These are phyloP conservation scores for Achlya flavicornis DNA, from an alignment of 2,888 invertebrate species.

Conservation along the genomic window DNA sequence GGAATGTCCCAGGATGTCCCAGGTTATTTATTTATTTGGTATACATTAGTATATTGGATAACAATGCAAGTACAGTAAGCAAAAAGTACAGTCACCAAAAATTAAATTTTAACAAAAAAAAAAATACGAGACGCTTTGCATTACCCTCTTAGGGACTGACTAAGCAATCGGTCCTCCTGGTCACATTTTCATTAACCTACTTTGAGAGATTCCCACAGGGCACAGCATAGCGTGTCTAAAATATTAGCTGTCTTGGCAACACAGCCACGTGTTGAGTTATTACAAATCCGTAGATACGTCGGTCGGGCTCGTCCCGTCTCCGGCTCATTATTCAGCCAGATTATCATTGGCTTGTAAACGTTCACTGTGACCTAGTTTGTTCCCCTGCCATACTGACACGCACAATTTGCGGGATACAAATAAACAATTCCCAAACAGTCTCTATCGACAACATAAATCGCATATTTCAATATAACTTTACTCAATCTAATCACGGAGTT, in stretches of 20 bases:
- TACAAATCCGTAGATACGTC: conserved; percentile 21
- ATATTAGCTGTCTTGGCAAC: background rate
- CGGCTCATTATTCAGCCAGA: conserved; percentile 62
- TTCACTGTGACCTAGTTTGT: conserved; percentile 72
- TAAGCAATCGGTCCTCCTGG: too few relatives aligned
- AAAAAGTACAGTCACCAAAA: too few relatives aligned
- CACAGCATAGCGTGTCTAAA: background rate
- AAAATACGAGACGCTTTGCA: too few relatives aligned
- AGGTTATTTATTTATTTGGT: too few relatives aligned
- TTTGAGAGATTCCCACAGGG: background rate
- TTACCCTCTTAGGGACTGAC: too few relatives aligned
- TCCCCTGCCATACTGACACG: conserved; percentile 57
- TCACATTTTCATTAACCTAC: too few relatives aligned
- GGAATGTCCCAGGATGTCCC: too few relatives aligned
- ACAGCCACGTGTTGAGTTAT: conserved; percentile 9
- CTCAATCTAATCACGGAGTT: conserved; percentile 12
- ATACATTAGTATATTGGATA: too few relatives aligned
- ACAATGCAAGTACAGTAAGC: too few relatives aligned
- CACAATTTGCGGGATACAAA: conserved; percentile 46
- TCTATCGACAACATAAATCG: conserved; percentile 35
- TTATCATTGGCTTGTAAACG: conserved; percentile 72
- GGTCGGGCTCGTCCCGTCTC: conserved; percentile 43
- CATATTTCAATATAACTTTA: conserved; percentile 9
- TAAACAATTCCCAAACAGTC: conserved; percentile 28
- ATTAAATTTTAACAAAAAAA: too few relatives aligned